Evolutionary conservation across 1,140 invertebrate genomes (phyloP).

Genomic region (Lucilia sericata): DNA sequence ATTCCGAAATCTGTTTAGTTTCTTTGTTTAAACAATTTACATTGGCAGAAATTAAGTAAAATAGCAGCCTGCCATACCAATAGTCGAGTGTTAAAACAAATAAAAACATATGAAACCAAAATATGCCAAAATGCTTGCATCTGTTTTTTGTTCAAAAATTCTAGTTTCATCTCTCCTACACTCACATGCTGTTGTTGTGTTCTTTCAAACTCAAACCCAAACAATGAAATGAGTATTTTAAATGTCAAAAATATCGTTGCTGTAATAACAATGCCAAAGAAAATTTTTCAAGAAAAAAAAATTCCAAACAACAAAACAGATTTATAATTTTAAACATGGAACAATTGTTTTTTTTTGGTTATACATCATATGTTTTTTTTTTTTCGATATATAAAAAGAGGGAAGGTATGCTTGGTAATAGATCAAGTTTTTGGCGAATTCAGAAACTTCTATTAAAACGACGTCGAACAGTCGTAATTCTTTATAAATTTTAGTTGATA

Average conservation of each 20-base stretch:
- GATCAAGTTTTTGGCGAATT: too few relatives aligned
- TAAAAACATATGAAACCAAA: background rate
- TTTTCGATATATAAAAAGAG: background rate
- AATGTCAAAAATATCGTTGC: background rate
- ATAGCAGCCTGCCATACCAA: background rate
- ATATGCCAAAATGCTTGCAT: constrained; percentile 19
- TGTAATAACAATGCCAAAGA: background rate
- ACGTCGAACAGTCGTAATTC: too few relatives aligned
- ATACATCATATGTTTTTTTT: background rate
- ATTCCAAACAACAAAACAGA: background rate
- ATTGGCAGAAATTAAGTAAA: background rate
- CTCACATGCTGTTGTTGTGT: background rate
- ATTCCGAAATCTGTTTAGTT: background rate
- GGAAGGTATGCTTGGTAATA: background rate
- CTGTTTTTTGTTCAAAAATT: background rate
- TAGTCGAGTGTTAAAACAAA: background rate
- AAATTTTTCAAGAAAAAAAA: background rate
- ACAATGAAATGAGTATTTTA: background rate
- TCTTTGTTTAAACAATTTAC: background rate
- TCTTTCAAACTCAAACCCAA: background rate
- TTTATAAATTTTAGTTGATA: too few relatives aligned
- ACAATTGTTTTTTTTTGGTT: background rate
- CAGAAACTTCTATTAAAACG: too few relatives aligned
- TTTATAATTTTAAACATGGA: background rate
- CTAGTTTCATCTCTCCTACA: background rate